phyloP scores from a whole-genome alignment of 1,140 invertebrate genomes.

The Pomacea maculata region DNA sequence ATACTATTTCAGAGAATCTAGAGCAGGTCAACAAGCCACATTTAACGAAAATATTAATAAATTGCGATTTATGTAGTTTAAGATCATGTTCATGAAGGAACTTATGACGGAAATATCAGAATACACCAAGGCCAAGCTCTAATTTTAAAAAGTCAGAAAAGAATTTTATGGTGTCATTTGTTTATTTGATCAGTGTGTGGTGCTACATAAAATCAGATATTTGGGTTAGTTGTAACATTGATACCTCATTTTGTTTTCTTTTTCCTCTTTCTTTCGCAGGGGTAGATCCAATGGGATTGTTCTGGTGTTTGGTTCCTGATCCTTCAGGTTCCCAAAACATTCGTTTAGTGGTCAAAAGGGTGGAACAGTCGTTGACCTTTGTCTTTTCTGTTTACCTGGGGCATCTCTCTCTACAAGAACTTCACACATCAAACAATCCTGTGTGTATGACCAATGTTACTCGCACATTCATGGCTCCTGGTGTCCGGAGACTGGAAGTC shows the following conservation, averaged over 20 bases:
- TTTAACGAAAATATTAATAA: too few species aligned
- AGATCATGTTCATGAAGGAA: too few species aligned
- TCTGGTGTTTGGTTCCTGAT: conserved; percentile 8
- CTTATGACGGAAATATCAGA: too few species aligned
- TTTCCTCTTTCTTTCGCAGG: not conserved
- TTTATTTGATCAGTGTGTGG: not conserved
- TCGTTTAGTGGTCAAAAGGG: conserved; percentile 8
- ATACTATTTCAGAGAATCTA: too few species aligned
- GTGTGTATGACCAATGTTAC: not conserved
- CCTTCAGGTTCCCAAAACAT: not conserved
- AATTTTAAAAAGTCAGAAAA: not conserved
- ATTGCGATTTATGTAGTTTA: too few species aligned
- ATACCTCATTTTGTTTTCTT: not conserved
- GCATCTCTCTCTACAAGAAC: not conserved
- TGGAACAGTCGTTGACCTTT: not conserved
- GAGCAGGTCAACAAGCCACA: too few species aligned
- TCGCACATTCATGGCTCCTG: conserved; percentile 8
- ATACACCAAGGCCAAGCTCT: not conserved
- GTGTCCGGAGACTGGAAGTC: conserved; percentile 33
- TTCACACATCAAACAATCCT: not conserved
- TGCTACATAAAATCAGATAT: not conserved
- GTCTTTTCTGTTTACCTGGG: not conserved
- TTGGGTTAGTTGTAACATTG: not conserved
- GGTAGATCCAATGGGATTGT: conserved; percentile 12
- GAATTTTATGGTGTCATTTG: not conserved